These are phyloP conservation scores for Hypsopygia costalis DNA, from an alignment of 2,888 invertebrate genomes.

Conservation along the genomic window DNA sequence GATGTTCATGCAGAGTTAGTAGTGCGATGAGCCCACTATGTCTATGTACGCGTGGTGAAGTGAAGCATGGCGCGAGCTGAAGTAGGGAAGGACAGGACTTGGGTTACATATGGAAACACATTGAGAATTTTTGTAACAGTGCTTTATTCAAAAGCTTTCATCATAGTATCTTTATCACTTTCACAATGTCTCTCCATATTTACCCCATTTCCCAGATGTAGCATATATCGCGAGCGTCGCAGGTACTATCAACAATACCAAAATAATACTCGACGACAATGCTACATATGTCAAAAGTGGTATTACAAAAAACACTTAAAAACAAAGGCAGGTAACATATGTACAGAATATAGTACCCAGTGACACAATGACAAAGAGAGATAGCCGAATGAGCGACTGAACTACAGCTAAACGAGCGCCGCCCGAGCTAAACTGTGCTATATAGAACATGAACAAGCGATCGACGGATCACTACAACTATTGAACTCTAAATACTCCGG, in stretches of 20 bases:
- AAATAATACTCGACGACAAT: slow-evolving; percentile 74
- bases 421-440: no score
- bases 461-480: slow-evolving; percentile 6
- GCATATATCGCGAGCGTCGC: slow-evolving; percentile 75
- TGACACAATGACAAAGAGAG: slow-evolving; percentile 74
- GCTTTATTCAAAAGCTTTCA: slow-evolving; percentile 84
- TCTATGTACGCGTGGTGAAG: slow-evolving; percentile 21
- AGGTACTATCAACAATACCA: slow-evolving; percentile 67
- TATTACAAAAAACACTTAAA: slow-evolving; percentile 81
- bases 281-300: slow-evolving; percentile 82
- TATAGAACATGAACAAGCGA: background rate
- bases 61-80: slow-evolving; percentile 30
- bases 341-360: slow-evolving; percentile 74
- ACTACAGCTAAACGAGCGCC: background rate
- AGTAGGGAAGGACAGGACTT: slow-evolving; percentile 48
- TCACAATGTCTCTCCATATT: slow-evolving; percentile 86
- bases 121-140: slow-evolving; percentile 84
- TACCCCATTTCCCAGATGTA: slow-evolving; percentile 84
- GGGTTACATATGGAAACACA: slow-evolving; percentile 83
- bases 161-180: slow-evolving; percentile 77
- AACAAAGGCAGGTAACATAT: slow-evolving; percentile 78
- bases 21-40: slow-evolving; percentile 23
- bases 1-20: slow-evolving; percentile 16
- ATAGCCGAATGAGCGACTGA: slow-evolving; percentile 8
- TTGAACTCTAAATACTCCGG: slow-evolving; percentile 20